A percentile compares a stretch with the other conserved stretches of the same genome.
Evolutionary conservation across 2,113 vertebrate genomes (phyloP).

Genomic region (Crotophaga sulcirostris): DNA sequence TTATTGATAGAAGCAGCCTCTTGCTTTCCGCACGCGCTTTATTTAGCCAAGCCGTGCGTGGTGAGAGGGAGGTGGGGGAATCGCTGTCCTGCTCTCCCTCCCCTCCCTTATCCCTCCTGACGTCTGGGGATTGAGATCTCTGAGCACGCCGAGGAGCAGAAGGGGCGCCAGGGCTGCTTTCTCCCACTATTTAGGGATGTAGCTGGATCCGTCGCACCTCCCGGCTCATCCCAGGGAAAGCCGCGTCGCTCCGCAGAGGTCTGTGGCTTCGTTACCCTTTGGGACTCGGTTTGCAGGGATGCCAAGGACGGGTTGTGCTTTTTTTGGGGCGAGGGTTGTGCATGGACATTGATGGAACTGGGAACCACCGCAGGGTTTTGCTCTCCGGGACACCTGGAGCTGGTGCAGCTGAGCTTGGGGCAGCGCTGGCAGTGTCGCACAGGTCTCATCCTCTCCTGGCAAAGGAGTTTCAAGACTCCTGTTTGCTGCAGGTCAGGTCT

Average conservation of each 20-base stretch:
- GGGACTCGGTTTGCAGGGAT: neutral
- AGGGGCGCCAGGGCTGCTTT: neutral
- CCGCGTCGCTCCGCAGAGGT: neutral
- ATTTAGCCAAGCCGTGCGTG: neutral
- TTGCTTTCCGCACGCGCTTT: accelerated
- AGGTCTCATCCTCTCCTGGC: accelerated
- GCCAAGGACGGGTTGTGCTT: neutral
- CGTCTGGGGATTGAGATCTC: neutral
- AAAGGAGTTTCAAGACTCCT: neutral
- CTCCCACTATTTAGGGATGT: neutral
- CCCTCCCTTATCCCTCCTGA: neutral
- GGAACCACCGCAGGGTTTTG: neutral
- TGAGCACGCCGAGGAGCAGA: neutral
- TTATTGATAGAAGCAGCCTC: neutral
- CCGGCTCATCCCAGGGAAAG: neutral
- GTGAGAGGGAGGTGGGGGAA: neutral
- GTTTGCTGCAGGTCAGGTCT: accelerated
- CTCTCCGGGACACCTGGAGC: neutral
- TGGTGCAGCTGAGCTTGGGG: neutral
- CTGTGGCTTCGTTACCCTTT: neutral
- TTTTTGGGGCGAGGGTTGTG: accelerated
- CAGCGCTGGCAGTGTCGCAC: accelerated
- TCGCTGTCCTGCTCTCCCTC: neutral
- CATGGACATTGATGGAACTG: accelerated
- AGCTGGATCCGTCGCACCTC: neutral